Percentiles rank a stretch among this genome's conserved stretches.
These are phyloP conservation scores for Passerina amoena DNA, from an alignment of 2,113 vertebrate species.

Conservation along the genomic window DNA sequence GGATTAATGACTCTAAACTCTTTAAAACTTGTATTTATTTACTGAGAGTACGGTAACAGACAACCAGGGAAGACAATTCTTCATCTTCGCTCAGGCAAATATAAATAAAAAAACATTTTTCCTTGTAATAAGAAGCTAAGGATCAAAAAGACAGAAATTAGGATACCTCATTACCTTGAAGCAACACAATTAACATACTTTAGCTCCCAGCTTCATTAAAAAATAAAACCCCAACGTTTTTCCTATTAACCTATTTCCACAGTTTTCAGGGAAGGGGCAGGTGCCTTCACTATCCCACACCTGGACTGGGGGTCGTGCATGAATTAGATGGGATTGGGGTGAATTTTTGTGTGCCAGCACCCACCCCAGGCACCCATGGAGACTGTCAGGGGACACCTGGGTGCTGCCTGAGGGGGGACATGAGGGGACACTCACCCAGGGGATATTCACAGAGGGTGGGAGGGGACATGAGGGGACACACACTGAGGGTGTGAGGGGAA, in stretches of 20 bases:
- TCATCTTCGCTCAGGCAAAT: background rate
- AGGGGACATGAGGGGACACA: background rate
- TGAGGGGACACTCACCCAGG: background rate
- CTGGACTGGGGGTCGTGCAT: fast-evolving
- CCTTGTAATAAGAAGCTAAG: background rate
- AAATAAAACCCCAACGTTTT: background rate
- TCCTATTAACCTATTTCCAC: constrained; percentile 44
- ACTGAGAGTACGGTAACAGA: background rate
- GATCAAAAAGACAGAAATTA: background rate
- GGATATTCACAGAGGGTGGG: too few relatives aligned
- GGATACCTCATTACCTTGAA: constrained; percentile 14
- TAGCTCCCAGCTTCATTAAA: background rate
- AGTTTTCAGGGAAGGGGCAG: background rate
- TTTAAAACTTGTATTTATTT: background rate
- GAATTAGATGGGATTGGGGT: background rate
- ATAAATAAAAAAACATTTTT: background rate
- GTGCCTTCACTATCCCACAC: fast-evolving
- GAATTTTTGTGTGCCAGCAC: background rate
- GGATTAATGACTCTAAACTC: background rate
- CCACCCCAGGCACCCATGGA: background rate
- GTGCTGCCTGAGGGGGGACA: background rate
- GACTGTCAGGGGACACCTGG: background rate
- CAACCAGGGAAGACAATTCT: background rate
- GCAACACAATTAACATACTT: constrained; percentile 16
- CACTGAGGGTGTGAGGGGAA: background rate